phyloP scores from a whole-genome alignment of 2,888 invertebrate species.

The Anodontia alba region DNA sequence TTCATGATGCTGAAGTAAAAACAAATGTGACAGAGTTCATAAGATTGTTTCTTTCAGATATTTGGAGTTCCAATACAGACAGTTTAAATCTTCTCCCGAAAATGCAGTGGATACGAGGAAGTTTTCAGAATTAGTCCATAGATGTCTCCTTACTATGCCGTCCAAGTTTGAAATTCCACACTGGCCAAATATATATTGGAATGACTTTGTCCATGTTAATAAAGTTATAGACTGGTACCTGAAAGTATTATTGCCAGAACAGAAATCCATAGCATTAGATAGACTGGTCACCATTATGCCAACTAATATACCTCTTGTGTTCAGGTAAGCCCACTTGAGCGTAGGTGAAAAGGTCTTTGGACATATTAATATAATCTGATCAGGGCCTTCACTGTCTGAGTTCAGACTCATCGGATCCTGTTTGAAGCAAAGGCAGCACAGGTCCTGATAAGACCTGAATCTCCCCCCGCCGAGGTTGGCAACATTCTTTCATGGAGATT shows the following conservation, averaged over 20 bases:
- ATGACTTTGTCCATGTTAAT: slow-evolving; percentile 72
- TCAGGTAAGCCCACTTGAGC: slow-evolving; percentile 61
- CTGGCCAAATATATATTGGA: slow-evolving; percentile 56
- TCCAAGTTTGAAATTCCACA: slow-evolving; percentile 61
- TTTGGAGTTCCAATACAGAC: slow-evolving; percentile 64
- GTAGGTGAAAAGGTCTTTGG: background rate
- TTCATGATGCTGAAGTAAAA: no score
- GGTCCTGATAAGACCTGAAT: no score
- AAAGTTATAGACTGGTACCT: slow-evolving; percentile 71
- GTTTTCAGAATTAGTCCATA: slow-evolving; percentile 59
- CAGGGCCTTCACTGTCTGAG: no score
- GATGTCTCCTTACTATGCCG: slow-evolving; percentile 67
- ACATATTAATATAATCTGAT: background rate
- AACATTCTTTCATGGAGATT: no score
- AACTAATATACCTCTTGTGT: slow-evolving; percentile 68
- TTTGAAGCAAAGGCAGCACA: no score
- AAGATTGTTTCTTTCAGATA: slow-evolving; percentile 71
- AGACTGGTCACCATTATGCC: slow-evolving; percentile 74
- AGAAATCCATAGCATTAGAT: slow-evolving; percentile 61
- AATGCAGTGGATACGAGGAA: slow-evolving; percentile 36
- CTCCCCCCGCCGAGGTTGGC: no score
- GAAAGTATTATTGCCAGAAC: slow-evolving; percentile 61
- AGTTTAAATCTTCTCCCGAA: slow-evolving; percentile 28
- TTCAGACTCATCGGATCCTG: no score
- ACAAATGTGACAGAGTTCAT: no score